phyloP scores from a whole-genome alignment of 2,113 vertebrate genomes.

The Capricornis sumatraensis region DNA sequence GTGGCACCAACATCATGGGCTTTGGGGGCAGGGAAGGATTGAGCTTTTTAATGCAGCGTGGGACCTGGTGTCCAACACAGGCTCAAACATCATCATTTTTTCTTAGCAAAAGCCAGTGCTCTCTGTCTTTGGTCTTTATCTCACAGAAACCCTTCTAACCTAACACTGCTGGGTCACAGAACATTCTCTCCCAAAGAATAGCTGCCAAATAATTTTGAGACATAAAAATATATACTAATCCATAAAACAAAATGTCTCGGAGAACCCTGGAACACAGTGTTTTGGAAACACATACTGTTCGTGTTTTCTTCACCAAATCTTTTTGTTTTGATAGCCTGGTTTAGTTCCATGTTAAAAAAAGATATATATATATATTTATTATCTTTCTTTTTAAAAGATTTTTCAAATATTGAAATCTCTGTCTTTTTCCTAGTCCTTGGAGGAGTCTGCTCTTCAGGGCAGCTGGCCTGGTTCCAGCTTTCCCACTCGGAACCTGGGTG shows the following conservation, averaged over 20 bases:
- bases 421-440: background rate
- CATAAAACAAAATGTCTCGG: background rate
- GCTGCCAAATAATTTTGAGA: slow-evolving; percentile 20
- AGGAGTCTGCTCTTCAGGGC: background rate
- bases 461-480: background rate
- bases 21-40: background rate
- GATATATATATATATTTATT: background rate
- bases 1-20: fast-evolving
- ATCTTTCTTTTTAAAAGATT: background rate
- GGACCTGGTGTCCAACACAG: background rate
- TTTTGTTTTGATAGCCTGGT: background rate
- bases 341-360: background rate
- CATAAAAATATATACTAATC: background rate
- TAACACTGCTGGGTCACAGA: background rate
- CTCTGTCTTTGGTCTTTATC: background rate
- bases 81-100: background rate
- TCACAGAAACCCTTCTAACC: background rate
- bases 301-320: background rate
- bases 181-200: background rate
- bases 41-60: fast-evolving
- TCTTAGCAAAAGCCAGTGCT: background rate
- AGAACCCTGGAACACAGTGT: background rate
- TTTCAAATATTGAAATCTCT: background rate
- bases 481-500: background rate
- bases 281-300: background rate